Evolutionary conservation across 37 sponge, comb jelly and placozoan genomes (phyloP).

Genomic region (Petrosia ficiformis): DNA sequence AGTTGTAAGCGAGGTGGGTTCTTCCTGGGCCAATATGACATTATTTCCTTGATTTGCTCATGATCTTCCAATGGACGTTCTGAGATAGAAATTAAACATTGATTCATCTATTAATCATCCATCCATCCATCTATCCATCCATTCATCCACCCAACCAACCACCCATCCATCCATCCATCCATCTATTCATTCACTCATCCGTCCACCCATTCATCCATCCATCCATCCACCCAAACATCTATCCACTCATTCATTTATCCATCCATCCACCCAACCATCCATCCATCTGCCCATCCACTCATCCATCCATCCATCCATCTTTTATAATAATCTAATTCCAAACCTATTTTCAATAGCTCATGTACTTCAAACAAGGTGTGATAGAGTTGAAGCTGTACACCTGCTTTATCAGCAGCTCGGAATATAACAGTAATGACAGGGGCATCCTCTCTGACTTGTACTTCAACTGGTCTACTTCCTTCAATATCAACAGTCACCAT

Average conservation of each 20-base stretch:
- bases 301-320: background rate
- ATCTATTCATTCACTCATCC: no score
- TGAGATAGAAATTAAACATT: no score
- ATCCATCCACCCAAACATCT: no score
- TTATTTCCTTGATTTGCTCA: slow-evolving; percentile 27
- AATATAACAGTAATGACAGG: slow-evolving; percentile 51
- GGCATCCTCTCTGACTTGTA: slow-evolving; percentile 48
- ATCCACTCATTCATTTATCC: no score
- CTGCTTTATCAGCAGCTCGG: slow-evolving; percentile 22
- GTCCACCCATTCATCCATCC: no score
- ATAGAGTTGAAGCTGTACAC: slow-evolving; percentile 6
- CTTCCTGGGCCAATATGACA: slow-evolving; percentile 54
- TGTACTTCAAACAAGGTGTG: slow-evolving; percentile 61
- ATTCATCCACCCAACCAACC: no score
- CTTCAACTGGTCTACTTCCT: slow-evolving; percentile 2
- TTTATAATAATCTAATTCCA: background rate
- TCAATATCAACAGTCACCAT: slow-evolving; percentile 18
- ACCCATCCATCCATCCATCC: no score
- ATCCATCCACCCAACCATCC: no score
- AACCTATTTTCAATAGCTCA: slow-evolving; percentile 42
- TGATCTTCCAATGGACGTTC: slow-evolving; percentile 73
- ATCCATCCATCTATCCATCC: no score
- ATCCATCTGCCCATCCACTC: no score
- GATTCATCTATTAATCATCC: no score
- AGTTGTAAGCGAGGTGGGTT: slow-evolving; percentile 5